Evolutionary conservation across 2,113 vertebrate species (phyloP).

Genomic region (Bombycilla garrulus): DNA sequence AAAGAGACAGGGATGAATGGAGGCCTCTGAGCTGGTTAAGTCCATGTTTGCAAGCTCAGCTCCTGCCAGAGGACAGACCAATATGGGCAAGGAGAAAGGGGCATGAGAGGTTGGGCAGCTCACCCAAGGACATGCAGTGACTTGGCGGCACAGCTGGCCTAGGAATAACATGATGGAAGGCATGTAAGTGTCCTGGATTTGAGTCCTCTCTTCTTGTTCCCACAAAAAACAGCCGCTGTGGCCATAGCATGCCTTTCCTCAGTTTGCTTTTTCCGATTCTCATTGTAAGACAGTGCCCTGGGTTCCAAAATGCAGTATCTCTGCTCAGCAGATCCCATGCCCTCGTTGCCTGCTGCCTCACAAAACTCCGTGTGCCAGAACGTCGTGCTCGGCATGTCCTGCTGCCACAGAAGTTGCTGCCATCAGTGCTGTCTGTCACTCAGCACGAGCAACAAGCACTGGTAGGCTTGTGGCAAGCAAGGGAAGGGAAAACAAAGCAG

Average conservation of each 20-base stretch:
- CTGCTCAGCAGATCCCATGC: background rate
- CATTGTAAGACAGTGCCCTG: background rate
- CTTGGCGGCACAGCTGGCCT: background rate
- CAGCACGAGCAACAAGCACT: accelerated
- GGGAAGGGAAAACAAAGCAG: background rate
- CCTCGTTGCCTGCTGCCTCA: background rate
- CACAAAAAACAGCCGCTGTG: background rate
- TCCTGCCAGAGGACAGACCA: background rate
- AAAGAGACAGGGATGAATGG: background rate
- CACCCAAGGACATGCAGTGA: accelerated
- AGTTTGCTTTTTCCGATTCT: background rate
- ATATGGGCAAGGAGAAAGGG: background rate
- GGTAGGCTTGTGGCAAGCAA: background rate
- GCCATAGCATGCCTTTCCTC: background rate
- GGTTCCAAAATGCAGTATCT: background rate
- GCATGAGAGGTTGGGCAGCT: background rate
- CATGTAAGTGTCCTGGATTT: background rate
- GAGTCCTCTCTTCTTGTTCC: background rate
- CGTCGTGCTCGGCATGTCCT: accelerated
- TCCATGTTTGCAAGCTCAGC: accelerated
- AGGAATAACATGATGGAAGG: background rate
- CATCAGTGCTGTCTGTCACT: background rate
- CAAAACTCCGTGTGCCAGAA: background rate
- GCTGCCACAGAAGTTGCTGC: background rate
- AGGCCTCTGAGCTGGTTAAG: background rate